phyloP scores from a whole-genome alignment of 2,797 vertebrate species.

The Sebastes cheni region DNA sequence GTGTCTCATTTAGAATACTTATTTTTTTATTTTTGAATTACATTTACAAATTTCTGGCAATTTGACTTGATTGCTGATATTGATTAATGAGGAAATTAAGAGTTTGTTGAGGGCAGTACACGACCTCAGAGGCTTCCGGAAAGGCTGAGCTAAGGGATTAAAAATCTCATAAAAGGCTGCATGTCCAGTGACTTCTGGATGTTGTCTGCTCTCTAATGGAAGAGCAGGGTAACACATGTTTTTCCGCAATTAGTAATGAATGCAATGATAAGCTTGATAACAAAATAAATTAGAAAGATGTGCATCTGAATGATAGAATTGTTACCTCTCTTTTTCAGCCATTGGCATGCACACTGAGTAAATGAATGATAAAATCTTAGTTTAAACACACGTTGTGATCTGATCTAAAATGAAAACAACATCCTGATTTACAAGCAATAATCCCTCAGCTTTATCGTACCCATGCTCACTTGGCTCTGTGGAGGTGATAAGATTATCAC shows the following conservation, averaged over 20 bases:
- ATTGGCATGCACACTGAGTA: background rate
- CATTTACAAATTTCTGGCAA: background rate
- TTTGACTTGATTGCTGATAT: background rate
- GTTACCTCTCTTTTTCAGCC: background rate
- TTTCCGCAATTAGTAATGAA: background rate
- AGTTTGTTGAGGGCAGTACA: background rate
- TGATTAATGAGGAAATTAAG: background rate
- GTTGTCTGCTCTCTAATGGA: slow-evolving; percentile 63
- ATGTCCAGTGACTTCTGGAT: slow-evolving; percentile 2
- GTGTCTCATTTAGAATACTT: background rate
- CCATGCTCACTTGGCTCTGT: slow-evolving; percentile 18
- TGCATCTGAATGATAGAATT: background rate
- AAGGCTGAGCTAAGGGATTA: background rate
- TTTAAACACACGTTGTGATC: background rate
- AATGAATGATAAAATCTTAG: background rate
- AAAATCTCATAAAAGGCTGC: background rate
- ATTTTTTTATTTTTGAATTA: background rate
- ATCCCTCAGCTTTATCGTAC: background rate
- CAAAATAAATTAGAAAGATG: background rate
- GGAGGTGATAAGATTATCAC: slow-evolving; percentile 30
- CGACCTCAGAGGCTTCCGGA: background rate
- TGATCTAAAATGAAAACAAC: background rate
- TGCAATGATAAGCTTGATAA: background rate
- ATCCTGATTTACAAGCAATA: background rate
- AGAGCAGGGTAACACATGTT: slow-evolving; percentile 1